Base-by-base conservation (phyloP, 2,113 vertebrate species). In the Oplegnathus fasciatus region DNA sequence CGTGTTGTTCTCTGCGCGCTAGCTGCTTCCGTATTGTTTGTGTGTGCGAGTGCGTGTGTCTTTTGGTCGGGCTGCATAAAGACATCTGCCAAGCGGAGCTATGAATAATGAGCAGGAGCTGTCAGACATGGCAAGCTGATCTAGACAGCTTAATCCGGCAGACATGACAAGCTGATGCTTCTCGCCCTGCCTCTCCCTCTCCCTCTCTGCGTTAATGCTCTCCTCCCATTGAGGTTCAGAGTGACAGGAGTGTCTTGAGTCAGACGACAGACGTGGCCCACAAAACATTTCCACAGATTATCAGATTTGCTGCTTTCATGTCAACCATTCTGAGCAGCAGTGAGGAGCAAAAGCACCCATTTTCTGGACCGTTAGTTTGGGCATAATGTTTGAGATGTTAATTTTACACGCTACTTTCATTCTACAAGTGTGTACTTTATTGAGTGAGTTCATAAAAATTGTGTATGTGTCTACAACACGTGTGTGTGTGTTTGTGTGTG, bases 81-180 rank as follows among this genome's bases (percentile, higher is more conserved):
- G 89, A 80, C 87, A 86, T 91, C 84, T 91, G 91, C 86, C 78
- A 79, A 85, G 72, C 44, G 18, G 68, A 82, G 87, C 88, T 68
- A 46, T 80, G 87, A 90, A 92, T 92, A 92, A 92, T 88, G 87
- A 92, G 85, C 15, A 14, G 82, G 82, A 87, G 80, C 90, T 88
- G 88, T 93, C 91, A 92, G 89, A 90, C 89, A 88, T 57, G 76
- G 83, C 86, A 10, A 83, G 82, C 76, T 70, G 90, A 90, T 88
- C 75, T 64, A 90, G 92, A 87, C 88, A 65, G 83, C 80, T 90
- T 94, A 92, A 91, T 91, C 90, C 61, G 1, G 3, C 85, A 91
- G 88, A 91, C 89, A 80, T 87, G 86, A 85, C 87, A 74, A 78
- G 86, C 79, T 34, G 58, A 77, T 82, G 86, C 80, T 37, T 76